Base-by-base conservation (phyloP, 2,888 invertebrate genomes). In the Cephus pulcher region DNA sequence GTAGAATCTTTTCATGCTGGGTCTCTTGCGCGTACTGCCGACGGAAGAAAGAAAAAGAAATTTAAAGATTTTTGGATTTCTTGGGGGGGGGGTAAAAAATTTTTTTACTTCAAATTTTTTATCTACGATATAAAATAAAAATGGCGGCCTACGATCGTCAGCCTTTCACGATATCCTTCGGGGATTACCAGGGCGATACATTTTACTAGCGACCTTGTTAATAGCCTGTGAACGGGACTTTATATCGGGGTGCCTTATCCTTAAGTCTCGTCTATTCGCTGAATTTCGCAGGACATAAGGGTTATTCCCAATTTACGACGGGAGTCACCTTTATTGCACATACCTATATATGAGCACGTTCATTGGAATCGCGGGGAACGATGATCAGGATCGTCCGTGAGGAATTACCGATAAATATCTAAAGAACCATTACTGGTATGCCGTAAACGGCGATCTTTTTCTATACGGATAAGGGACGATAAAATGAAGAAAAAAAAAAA, bases 1-100 rank as follows among this genome's bases (percentile, higher is more conserved):
- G 95, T 79, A 99, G 93, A 89, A 99, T 99, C 92, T 99, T 99
- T 91, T 99, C 99, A 90, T 99, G 99, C 90, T 98, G 98, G 73
- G 98, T 98, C 91, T 98, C 98, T 92, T 97, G 97, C 30, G 98
- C 98, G 92, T 97, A 98, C 94, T 95, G 92, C 78, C 80, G 78
- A 83, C 2, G 6, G 1, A 56, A 23, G 9, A 2, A 9, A 56
- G 73, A 77, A 73, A 76, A 70, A 11, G 9, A 15, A 56, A 6
- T 34, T 12, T 79, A 11, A 71, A 3, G 34, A 30, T 23, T 23
- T 30, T 33, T 71, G 34, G 30, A 23, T 30, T 33, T n/a, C 9
- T 23, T 56, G 6, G 9, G 6, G 33, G 3, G 33, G 33, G 3
- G 32, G 32, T 56, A 12, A 35, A 35, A 12, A 12, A 3, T 23